These are phyloP conservation scores for Mirza zaza DNA, from an alignment of 2,113 vertebrate species.

Conservation along the genomic window DNA sequence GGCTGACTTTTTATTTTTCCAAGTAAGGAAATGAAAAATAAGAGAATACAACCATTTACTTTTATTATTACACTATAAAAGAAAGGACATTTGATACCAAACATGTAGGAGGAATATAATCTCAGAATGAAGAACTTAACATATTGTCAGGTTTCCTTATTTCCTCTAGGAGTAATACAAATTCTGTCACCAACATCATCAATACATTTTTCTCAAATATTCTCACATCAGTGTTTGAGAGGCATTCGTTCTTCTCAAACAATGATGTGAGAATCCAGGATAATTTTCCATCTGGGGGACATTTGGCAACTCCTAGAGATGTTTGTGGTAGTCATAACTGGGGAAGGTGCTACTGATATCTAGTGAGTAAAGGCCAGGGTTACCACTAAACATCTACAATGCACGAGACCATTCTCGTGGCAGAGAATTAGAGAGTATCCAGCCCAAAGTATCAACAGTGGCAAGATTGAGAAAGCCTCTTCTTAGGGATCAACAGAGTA, in stretches of 20 bases:
- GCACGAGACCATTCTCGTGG: not conserved
- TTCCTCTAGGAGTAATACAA: not conserved
- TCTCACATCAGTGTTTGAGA: not conserved
- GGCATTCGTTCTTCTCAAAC: not conserved
- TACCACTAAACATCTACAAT: not conserved
- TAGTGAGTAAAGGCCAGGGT: not conserved
- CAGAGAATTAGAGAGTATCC: not conserved
- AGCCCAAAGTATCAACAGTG: not conserved
- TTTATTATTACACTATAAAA: not conserved
- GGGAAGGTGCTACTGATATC: not conserved
- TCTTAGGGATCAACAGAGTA: not conserved
- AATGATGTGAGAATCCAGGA: too few relatives aligned
- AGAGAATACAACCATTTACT: not conserved
- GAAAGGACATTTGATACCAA: not conserved
- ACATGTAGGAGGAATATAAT: not conserved
- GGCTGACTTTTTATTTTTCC: not conserved
- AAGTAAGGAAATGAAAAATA: not conserved
- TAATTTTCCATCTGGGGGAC: not conserved
- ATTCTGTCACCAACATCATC: not conserved
- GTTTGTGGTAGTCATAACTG: not conserved
- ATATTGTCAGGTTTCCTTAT: not conserved
- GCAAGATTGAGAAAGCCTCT: not conserved
- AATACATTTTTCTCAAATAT: not conserved
- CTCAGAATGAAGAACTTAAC: not conserved
- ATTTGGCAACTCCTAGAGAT: not conserved